Evolutionary conservation across 1,140 invertebrate genomes (phyloP).

Genomic region (Ephestia elutella): DNA sequence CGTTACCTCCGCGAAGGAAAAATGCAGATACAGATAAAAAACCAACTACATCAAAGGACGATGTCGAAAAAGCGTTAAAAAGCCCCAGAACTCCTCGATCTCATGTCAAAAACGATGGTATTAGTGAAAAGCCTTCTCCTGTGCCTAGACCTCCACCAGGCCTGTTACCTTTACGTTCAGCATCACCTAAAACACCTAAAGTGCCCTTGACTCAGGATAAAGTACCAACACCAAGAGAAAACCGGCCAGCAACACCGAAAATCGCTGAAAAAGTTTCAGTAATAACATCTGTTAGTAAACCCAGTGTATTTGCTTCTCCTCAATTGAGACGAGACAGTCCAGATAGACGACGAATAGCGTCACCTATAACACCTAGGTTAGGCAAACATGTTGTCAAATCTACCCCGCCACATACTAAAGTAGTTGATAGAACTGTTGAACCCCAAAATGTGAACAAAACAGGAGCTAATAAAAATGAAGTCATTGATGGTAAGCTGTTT

Average conservation of each 20-base stretch:
- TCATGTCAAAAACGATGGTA: constrained; percentile 15
- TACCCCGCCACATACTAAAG: background rate
- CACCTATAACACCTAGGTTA: constrained; percentile 7
- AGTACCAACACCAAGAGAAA: constrained; percentile 12
- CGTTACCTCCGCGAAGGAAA: constrained; percentile 58
- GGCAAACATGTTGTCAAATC: background rate
- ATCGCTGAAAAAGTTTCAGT: constrained; percentile 26
- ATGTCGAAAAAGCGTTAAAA: constrained; percentile 25
- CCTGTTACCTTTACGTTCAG: constrained; percentile 1
- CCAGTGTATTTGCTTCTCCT: constrained; percentile 27
- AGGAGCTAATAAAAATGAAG: constrained; percentile 9
- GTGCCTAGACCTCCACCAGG: background rate
- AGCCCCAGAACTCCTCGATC: constrained; percentile 29
- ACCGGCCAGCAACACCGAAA: constrained; percentile 16
- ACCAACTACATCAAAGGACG: constrained; percentile 24
- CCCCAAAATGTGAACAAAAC: constrained; percentile 5
- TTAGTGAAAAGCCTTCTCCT: constrained; percentile 14
- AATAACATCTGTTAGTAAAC: constrained; percentile 16
- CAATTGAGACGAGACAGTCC: constrained; percentile 14
- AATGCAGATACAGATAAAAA: constrained; percentile 42
- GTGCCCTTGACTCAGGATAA: constrained; percentile 27
- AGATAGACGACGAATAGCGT: constrained; percentile 2
- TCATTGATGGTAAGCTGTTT: constrained; percentile 33
- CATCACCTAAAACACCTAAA: constrained; percentile 11
- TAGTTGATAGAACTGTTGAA: background rate